Conservation (phyloP, 2,113 vertebrate genomes). For the Heterotis niloticus region DNA sequence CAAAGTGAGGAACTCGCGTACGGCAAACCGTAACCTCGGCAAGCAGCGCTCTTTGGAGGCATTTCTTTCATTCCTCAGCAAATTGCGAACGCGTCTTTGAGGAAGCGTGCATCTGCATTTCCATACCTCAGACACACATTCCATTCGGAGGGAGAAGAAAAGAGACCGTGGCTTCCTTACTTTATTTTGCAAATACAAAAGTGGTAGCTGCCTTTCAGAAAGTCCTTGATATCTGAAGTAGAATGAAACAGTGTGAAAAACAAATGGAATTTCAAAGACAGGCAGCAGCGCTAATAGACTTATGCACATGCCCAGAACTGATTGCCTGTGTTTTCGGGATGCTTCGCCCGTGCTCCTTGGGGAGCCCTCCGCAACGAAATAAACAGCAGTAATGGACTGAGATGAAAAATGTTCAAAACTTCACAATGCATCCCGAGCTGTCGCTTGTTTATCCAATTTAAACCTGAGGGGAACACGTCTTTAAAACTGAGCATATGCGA, state of each 20-base stretch:
- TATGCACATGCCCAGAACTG: slow-evolving; percentile 46
- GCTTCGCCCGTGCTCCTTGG: slow-evolving; percentile 41
- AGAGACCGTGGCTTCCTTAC: slow-evolving; percentile 20
- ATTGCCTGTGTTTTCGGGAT: slow-evolving; percentile 48
- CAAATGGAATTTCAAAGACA: slow-evolving; percentile 45
- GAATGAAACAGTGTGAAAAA: slow-evolving; percentile 30
- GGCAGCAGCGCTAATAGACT: slow-evolving; percentile 49
- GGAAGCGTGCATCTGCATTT: slow-evolving; percentile 24
- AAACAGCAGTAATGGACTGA: slow-evolving; percentile 54
- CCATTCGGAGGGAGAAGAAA: slow-evolving; percentile 19
- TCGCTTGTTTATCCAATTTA: slow-evolving; percentile 55
- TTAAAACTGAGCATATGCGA: slow-evolving; percentile 43
- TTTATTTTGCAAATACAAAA: slow-evolving; percentile 37
- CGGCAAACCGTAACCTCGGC: not conserved
- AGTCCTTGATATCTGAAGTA: slow-evolving; percentile 45
- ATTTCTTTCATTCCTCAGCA: not conserved
- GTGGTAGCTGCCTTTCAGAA: slow-evolving; percentile 40
- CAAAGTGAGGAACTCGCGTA: not conserved
- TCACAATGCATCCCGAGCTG: slow-evolving; percentile 43
- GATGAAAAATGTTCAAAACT: slow-evolving; percentile 51
- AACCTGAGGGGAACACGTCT: slow-evolving; percentile 50
- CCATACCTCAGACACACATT: slow-evolving; percentile 33
- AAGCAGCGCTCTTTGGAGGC: not conserved
- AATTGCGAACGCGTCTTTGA: not conserved
- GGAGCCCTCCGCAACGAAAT: slow-evolving; percentile 40